Percentiles rank a stretch among this genome's conserved stretches.
Conservation (phyloP, 1,140 invertebrate species). For the Pseudomyrmex dendroicus region DNA sequence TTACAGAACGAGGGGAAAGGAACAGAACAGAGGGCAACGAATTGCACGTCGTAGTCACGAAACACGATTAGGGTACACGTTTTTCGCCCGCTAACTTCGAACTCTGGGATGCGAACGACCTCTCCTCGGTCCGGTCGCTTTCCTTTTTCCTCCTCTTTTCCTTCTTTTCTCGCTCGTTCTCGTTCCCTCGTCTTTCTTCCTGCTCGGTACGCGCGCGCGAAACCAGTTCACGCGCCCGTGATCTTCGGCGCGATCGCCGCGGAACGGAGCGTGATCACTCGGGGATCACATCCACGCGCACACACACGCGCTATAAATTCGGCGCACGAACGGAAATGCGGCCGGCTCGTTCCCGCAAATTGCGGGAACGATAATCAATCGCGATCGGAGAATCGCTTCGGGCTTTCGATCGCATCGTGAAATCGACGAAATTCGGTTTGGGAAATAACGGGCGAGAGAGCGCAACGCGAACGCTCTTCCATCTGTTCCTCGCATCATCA, state of each 20-base stretch:
- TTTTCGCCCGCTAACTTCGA: constrained; percentile 72
- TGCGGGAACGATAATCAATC: constrained; percentile 15
- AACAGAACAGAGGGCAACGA: constrained; percentile 57
- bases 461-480: background rate
- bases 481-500: background rate
- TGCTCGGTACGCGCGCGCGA: constrained; percentile 60
- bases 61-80: constrained; percentile 66
- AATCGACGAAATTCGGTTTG: background rate
- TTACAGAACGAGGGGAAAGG: background rate
- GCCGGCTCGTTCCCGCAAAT: constrained; percentile 8
- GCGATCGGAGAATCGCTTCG: background rate
- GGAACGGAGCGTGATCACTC: constrained; percentile 71
- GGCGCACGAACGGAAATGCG: constrained; percentile 30
- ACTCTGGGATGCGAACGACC: constrained; percentile 78
- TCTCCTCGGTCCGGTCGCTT: constrained; percentile 57
- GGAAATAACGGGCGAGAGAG: background rate
- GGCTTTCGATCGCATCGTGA: constrained; percentile 9
- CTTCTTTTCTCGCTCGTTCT: constrained; percentile 35
- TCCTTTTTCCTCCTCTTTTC: constrained; percentile 55
- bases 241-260: constrained; percentile 70
- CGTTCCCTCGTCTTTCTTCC: background rate
- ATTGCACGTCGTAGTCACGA: constrained; percentile 71
- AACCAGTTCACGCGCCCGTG: constrained; percentile 79
- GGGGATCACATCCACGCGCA: constrained; percentile 70
- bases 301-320: constrained; percentile 52